A percentile compares a stretch with the other conserved stretches of the same genome.
Conservation (phyloP, 2,888 invertebrate genomes). For the Laothoe populi region DNA sequence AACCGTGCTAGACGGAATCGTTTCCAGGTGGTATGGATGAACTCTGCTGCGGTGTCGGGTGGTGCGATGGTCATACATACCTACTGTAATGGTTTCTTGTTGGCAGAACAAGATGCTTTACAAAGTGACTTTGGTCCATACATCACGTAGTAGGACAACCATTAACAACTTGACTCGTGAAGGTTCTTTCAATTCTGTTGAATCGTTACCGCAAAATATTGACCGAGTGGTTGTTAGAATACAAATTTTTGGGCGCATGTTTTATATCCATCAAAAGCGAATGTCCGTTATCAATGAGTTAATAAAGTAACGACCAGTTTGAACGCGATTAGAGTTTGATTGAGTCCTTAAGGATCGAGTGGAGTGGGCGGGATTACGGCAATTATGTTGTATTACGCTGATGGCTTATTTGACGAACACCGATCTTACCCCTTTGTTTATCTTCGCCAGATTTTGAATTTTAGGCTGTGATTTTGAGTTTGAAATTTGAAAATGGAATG, state of each 20-base stretch:
- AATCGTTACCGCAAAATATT: not conserved
- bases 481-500: not conserved
- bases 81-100: no score
- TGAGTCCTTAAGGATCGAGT: constrained; percentile 17
- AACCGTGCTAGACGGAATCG: no score
- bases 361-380: constrained; percentile 17
- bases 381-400: constrained; percentile 14
- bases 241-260: constrained; percentile 2
- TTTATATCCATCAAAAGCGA: constrained; percentile 14
- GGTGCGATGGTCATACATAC: no score
- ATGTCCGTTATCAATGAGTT: constrained; percentile 20
- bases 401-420: constrained; percentile 3
- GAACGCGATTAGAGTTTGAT: constrained; percentile 17
- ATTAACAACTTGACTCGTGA: not conserved
- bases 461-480: not conserved
- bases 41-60: no score
- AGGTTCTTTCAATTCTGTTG: not conserved
- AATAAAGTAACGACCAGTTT: constrained; percentile 18
- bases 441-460: not conserved
- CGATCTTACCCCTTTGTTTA: not conserved
- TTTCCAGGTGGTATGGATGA: no score
- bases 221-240: not conserved
- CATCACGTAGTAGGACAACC: not conserved
- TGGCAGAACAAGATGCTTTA: not conserved
- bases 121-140: not conserved